phyloP scores from a whole-genome alignment of 2,113 vertebrate genomes.

The Bombycilla garrulus region DNA sequence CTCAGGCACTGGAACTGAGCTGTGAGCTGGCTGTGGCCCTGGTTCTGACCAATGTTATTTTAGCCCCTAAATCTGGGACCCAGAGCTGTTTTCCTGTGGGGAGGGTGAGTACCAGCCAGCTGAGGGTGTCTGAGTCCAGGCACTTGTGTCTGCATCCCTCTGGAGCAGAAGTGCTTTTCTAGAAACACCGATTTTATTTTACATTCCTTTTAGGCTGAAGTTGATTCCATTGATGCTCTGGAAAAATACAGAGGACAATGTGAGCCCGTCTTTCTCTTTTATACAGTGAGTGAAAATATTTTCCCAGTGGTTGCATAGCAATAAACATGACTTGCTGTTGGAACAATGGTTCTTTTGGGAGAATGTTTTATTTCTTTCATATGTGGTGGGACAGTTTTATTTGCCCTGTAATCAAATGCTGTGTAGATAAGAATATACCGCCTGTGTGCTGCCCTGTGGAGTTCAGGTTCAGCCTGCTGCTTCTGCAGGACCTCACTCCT shows the following conservation, averaged over 20 bases:
- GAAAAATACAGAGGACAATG: slow-evolving; percentile 88
- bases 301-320: background rate
- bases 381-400: background rate
- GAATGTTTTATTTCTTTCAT: background rate
- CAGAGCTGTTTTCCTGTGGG: background rate
- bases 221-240: slow-evolving; percentile 84
- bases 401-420: background rate
- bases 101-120: background rate
- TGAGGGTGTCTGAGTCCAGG: background rate
- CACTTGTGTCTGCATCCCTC: background rate
- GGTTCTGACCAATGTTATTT: background rate
- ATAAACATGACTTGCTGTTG: background rate
- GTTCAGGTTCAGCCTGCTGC: background rate
- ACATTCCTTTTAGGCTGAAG: slow-evolving; percentile 82
- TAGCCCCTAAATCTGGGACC: background rate
- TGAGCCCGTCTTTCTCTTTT: slow-evolving; percentile 91
- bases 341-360: background rate
- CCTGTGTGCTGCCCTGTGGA: background rate
- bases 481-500: background rate
- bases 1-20: background rate
- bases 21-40: background rate
- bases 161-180: background rate
- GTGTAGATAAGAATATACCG: background rate
- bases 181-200: background rate
- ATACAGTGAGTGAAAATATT: slow-evolving; percentile 78